Base-by-base conservation (phyloP, 2,797 vertebrate genomes). In the Phataginus tricuspis region DNA sequence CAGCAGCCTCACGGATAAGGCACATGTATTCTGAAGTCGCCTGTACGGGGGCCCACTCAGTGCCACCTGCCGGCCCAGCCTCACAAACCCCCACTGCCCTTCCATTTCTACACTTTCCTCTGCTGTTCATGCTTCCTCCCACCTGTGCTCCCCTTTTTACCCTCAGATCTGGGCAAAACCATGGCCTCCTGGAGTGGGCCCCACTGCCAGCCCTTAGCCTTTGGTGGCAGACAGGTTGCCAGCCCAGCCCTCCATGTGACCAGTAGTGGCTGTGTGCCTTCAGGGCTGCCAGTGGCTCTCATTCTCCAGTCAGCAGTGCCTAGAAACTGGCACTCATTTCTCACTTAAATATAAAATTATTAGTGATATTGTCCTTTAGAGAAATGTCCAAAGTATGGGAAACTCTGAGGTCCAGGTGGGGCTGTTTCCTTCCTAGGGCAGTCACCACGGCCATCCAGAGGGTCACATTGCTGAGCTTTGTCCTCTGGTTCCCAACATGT, bases 1-100 rank as follows among this genome's bases (percentile, higher is more conserved):
- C 1, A 11, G 45, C 45, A 12, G 45, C 45, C 45, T 42, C 4
- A 29, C 39, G 31, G 6, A 23, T 0, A 21, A 45, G 45, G 55
- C 64, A 10, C 1, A 1, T 2, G 7, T 49, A 14, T 8, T 42
- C 69, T 51, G 92, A 39, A n/a, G 16, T 27, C 69, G 1, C 14
- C 3, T 25, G 27, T 5, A 0, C 7, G 0, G 0, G 7, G 14
- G 21, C 23, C 66, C 37, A 0, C 55, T 1, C 23, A 4, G 18
- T 4, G 57, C 27, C 16, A 5, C 42, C 6, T 2, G 23, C 4
- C 3, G 0, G 57, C 72, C 61, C 53, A 1, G 34, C 5, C 0
- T 10, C 25, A 1, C 18, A 4, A 5, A 45, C 37, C 1, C 57
- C 27, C 12, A 10, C 29, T 5, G 68, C 39, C 53, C 16, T n/a